Evolutionary conservation across 2,888 invertebrate genomes (phyloP), one percentile per base, ranked within the genome.

Genomic region (Parthenolecanium corni): DNA sequence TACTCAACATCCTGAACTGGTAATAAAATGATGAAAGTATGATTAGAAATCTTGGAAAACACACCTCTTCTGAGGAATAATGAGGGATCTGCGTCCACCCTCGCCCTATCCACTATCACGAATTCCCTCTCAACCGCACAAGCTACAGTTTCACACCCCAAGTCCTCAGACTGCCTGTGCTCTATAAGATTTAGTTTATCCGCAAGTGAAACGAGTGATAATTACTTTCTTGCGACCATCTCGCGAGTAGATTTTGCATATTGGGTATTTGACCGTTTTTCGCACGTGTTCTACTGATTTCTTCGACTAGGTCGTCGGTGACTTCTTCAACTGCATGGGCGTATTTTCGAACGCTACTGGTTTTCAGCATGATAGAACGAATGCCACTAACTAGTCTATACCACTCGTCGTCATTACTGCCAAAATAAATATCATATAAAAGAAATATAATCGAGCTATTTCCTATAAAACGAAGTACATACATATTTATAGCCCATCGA

Each of bases 331-430:
- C 74, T 12, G 70, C 68, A 0, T 75, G 75, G 12, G 77, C 69
- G 67, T 74, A 78, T 66, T 74, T 72, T 52, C 73, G 71, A n/a
- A 78, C 77, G 58, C 75, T 75, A 64, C 73, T 73, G 0, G 78
- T 78, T 42, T 75, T 69, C 71, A 79, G 73, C 77, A 79, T 77
- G 70, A 78, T 73, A 67, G 77, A 76, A 65, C 78, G 76, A 9
- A 77, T 74, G 2, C 76, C 76, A 64, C 73, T 74, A 44, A 78
- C 69, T 12, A 79, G 70, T 58, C 75, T 70, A 68, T 78, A 78
- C 79, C 79, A 80, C 67, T 78, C 77, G 5, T 77, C 76, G 1
- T 78, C 79, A 70, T 79, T 79, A 47, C 78, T 79, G 67, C n/a
- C n/a, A n/a, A n/a, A 44, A 44, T 18, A 18, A 44, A 44, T 14